Percentiles rank a stretch among this genome's conserved stretches.
Evolutionary conservation across 2,113 vertebrate species (phyloP).

Genomic region (Amphiprion ocellaris): DNA sequence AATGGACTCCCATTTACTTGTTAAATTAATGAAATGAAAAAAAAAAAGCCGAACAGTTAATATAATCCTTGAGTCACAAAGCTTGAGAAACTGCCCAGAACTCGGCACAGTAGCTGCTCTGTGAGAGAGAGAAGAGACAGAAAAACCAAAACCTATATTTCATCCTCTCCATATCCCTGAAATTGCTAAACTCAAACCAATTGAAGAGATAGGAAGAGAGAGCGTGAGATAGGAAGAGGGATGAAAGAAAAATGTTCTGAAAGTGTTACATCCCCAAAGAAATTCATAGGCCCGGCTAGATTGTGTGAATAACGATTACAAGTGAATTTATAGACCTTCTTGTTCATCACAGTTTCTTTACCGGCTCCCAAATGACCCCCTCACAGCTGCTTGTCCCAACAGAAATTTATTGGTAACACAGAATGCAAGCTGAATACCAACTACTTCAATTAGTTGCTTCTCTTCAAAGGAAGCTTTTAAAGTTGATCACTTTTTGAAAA

Average conservation of each 20-base stretch:
- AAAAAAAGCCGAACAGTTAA: background rate
- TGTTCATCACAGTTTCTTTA: constrained; percentile 47
- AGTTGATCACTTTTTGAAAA: too few species aligned
- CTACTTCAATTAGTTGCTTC: background rate
- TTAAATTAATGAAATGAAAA: background rate
- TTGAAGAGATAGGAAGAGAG: constrained; percentile 10
- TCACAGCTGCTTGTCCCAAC: constrained; percentile 14
- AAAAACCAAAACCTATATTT: constrained; percentile 45
- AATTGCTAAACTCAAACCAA: constrained; percentile 52
- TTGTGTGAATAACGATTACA: constrained; percentile 35
- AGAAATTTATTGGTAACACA: constrained; percentile 40
- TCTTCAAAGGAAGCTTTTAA: background rate
- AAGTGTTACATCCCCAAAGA: constrained; percentile 36
- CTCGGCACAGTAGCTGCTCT: constrained; percentile 32
- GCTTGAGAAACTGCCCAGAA: constrained; percentile 44
- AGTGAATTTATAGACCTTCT: constrained; percentile 36
- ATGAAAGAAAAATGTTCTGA: constrained; percentile 26
- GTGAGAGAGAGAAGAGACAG: constrained; percentile 24
- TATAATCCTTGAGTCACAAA: constrained; percentile 35
- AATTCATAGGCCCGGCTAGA: constrained; percentile 27
- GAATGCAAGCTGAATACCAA: constrained; percentile 32
- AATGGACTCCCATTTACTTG: constrained; percentile 16
- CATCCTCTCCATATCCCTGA: constrained; percentile 36
- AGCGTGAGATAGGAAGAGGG: background rate
- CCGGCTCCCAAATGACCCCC: constrained; percentile 41